Evolutionary conservation across 2,888 invertebrate genomes (phyloP), one percentile per base, ranked within the genome.

Genomic region (Hemistola chrysoprasaria): DNA sequence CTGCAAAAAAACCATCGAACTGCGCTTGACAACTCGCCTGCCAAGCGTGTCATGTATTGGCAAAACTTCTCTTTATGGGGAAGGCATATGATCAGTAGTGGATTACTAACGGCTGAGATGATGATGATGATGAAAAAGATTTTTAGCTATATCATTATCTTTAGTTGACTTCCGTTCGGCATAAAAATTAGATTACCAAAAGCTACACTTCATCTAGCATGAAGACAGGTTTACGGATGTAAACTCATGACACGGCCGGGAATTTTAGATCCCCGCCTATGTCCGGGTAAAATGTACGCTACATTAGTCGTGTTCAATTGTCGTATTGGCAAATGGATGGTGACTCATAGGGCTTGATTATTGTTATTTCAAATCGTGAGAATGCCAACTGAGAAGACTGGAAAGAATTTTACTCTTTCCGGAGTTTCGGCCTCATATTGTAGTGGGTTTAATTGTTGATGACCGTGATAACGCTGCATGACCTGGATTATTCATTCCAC

Each of bases 381-480:
- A 66, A 60, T 37, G 38, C 40, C 43, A 30, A 31, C 40, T 39
- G 40, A 45, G 40, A 37, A 37, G 40, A 42, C 40, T 43, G 50
- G 34, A 55, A 59, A 63, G 66, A 68, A 72, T 75, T 68, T 62
- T 42, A 53, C 50, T 56, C 50, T 64, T 71, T 75, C 75, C 75
- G 73, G 68, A 60, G 50, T 43, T 39, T 34, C 16, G 38, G 6
- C 40, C 37, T 33, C 36, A 40, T 47, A 48, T 22, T 9, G 22
- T 22, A 38, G 30, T 29, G 33, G 34, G 34, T 33, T 38, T 22
- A 44, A 20, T 54, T 49, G 47, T 42, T 50, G 48, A 47, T 32
- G 45, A 9, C 38, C 30, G 34, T 35, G 34, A 44, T 24, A 44
- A 35, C 20, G 11, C 1, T 2, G 9, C 11, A 42, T 8, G 36